phyloP scores from a whole-genome alignment of 2,888 invertebrate species.

The Xanthia togata region DNA sequence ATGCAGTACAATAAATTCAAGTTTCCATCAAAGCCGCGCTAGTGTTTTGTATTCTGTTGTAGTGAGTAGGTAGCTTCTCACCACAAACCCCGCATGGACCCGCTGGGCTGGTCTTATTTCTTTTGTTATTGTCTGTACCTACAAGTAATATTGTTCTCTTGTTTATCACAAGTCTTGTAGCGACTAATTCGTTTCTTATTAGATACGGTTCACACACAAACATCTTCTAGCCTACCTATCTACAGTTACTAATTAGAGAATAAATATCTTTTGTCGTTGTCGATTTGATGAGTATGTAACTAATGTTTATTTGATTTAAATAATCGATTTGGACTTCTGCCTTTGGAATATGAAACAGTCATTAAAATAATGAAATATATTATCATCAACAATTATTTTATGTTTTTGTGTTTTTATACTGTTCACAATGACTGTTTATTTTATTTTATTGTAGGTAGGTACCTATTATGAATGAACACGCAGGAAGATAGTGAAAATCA shows the following conservation, averaged over 20 bases:
- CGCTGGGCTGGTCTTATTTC: constrained; percentile 71
- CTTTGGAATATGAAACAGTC: constrained; percentile 3
- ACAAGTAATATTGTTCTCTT: constrained; percentile 61
- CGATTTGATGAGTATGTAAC: constrained; percentile 2
- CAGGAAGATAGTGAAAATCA: constrained; percentile 30
- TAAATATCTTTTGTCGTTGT: constrained; percentile 17
- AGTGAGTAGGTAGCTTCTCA: constrained; percentile 64
- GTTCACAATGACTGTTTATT: constrained; percentile 16
- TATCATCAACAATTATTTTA: not conserved
- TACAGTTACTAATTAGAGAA: constrained; percentile 28
- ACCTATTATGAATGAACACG: constrained; percentile 44
- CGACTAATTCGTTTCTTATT: constrained; percentile 30
- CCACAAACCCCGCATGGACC: constrained; percentile 77
- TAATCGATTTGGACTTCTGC: not conserved
- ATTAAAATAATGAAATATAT: not conserved
- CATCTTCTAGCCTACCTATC: constrained; percentile 12
- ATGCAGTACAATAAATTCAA: constrained; percentile 24
- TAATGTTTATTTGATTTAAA: constrained; percentile 20
- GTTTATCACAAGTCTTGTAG: constrained; percentile 59
- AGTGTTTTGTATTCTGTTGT: constrained; percentile 1
- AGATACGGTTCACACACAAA: constrained; percentile 2
- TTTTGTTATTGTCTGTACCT: constrained; percentile 71
- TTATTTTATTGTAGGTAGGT: constrained; percentile 4
- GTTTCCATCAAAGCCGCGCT: constrained; percentile 23
- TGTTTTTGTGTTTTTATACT: not conserved